phyloP scores from a whole-genome alignment of 2,113 vertebrate genomes.

The Struthio camelus region DNA sequence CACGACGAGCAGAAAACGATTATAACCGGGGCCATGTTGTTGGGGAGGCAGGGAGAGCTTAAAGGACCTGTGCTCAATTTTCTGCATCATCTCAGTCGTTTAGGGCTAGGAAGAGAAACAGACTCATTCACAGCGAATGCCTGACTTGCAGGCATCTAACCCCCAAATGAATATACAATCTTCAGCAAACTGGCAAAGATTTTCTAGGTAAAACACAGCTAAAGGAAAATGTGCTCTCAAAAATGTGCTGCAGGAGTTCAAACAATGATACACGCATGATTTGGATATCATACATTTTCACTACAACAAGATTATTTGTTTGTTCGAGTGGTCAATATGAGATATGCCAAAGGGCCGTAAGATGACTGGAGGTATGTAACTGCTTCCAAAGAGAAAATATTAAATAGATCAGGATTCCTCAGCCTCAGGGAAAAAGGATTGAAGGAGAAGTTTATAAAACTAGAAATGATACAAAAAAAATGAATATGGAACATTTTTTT shows the following conservation, averaged over 20 bases:
- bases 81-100: not conserved
- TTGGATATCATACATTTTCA: not conserved
- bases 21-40: fast-evolving
- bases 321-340: not conserved
- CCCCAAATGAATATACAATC: not conserved
- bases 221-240: not conserved
- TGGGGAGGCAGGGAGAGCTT: not conserved
- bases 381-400: not conserved
- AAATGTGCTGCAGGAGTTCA: not conserved
- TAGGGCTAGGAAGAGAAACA: not conserved
- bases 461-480: not conserved
- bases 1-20: fast-evolving
- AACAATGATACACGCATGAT: not conserved
- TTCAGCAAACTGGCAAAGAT: not conserved
- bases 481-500: not conserved
- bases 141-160: not conserved
- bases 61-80: not conserved
- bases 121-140: not conserved
- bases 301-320: not conserved
- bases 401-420: not conserved
- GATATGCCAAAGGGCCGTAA: not conserved
- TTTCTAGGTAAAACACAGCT: not conserved
- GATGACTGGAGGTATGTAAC: not conserved
- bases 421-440: not conserved
- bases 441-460: not conserved